Evolutionary conservation across 2,888 invertebrate genomes (phyloP).

Genomic region (Pristionchus fissidentatus): DNA sequence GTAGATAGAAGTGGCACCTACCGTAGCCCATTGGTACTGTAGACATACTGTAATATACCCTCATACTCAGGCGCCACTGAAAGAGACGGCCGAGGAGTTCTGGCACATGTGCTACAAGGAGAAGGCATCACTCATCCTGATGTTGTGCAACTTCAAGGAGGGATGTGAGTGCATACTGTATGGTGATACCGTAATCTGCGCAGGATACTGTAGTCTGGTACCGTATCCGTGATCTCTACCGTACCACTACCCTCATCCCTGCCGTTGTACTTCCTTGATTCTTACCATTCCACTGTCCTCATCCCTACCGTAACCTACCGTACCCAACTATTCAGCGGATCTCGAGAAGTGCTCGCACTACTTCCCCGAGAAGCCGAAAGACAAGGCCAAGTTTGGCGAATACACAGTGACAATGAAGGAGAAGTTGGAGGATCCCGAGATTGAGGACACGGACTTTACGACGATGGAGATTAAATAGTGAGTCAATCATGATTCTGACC

Average conservation of each 20-base stretch:
- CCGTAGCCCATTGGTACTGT: neutral
- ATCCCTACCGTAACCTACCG: too few relatives aligned
- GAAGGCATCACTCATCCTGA: neutral
- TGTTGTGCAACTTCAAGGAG: neutral
- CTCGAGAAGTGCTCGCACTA: constrained; percentile 43
- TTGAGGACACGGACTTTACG: neutral
- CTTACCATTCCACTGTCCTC: too few relatives aligned
- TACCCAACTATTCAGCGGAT: constrained; percentile 29
- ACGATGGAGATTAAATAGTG: neutral
- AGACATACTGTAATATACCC: too few relatives aligned
- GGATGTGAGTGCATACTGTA: neutral
- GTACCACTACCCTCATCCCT: too few relatives aligned
- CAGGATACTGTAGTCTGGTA: neutral
- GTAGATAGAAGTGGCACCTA: too few relatives aligned
- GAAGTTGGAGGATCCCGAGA: neutral
- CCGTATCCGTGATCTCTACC: too few relatives aligned
- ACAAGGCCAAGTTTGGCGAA: neutral
- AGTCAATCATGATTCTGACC: neutral
- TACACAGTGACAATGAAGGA: neutral
- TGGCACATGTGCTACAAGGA: constrained; percentile 24
- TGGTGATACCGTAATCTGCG: neutral
- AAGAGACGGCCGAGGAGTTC: neutral
- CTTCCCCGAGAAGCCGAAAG: neutral
- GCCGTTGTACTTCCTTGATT: too few relatives aligned
- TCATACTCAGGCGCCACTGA: constrained; percentile 80